Conservation (phyloP, 2,797 vertebrate species). For the Rhinichthys osculus region DNA sequence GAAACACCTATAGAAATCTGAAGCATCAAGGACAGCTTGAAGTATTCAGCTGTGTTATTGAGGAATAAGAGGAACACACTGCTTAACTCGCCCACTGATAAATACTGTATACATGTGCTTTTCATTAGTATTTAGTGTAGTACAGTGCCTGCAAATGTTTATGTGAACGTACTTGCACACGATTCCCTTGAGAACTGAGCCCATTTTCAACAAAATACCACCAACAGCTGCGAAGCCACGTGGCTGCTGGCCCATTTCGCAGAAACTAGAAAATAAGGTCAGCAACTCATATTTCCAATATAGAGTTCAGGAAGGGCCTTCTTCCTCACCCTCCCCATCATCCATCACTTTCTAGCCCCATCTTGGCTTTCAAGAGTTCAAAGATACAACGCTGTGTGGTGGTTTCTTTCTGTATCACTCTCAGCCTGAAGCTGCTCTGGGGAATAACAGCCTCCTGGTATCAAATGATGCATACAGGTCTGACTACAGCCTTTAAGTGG, state of each 20-base stretch:
- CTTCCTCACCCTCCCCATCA: slow-evolving; percentile 20
- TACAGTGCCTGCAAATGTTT: slow-evolving; percentile 26
- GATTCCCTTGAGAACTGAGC: slow-evolving; percentile 30
- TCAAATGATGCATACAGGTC: slow-evolving; percentile 53
- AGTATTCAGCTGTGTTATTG: slow-evolving; percentile 35
- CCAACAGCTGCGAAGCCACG: slow-evolving; percentile 31
- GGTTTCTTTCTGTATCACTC: slow-evolving; percentile 60
- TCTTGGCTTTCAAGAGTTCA: slow-evolving; percentile 36
- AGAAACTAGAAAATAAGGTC: slow-evolving; percentile 52
- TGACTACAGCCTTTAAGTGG: slow-evolving; percentile 40
- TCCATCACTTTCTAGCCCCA: neutral
- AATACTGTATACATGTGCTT: neutral
- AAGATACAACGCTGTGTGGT: slow-evolving; percentile 45
- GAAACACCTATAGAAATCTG: slow-evolving; percentile 29
- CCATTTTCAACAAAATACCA: slow-evolving; percentile 35
- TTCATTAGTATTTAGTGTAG: slow-evolving; percentile 19
- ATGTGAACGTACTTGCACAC: neutral
- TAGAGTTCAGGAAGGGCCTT: slow-evolving; percentile 43
- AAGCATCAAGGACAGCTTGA: slow-evolving; percentile 34
- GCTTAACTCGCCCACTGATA: slow-evolving; percentile 14
- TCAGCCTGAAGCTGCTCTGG: slow-evolving; percentile 57
- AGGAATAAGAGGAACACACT: slow-evolving; percentile 15
- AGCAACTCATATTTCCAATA: slow-evolving; percentile 54
- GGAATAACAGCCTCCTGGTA: slow-evolving; percentile 52
- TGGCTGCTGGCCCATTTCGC: slow-evolving; percentile 38